Base-by-base conservation (phyloP, 2,888 invertebrate genomes). In the Scaeva pyrastri region DNA sequence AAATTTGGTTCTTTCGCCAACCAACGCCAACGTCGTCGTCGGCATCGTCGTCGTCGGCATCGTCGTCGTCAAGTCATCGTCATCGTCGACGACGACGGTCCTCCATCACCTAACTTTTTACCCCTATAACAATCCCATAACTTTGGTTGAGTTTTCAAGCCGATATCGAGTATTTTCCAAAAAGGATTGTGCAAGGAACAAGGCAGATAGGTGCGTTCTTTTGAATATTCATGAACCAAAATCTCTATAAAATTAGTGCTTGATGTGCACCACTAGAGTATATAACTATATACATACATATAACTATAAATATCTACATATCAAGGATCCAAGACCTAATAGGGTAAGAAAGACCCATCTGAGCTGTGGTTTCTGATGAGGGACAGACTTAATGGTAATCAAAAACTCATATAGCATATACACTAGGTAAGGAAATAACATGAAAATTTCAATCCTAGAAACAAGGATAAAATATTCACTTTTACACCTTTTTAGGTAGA, bases 161-260 rank as follows among this genome's bases (percentile, higher is more conserved):
- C 77, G 71, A 86, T 86, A 86, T 82, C 82, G 86, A 86, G 71
- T 71, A 71, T 82, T 82, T 86, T 50, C 66, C 45, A 45, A 23
- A 77, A 81, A 77, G 77, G 77, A 81, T 77, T 77, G 73, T 48
- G 21, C 81, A 77, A 81, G 70, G 68, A 77, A 64, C 45, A 77
- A 66, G 45, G 16, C 3, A 70, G 56, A 70, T 73, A 74, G 82
- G 86, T 82, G 81, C 77, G 77, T 81, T 82, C 86, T 52, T 82
- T 70, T 82, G 86, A 86, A 86, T 86, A 86, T 86, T 86, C 86
- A 86, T 86, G 82, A 82, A 66, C 77, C 21, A 39, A 78, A 77
- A 86, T 86, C 82, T 86, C 77, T 86, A 86, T 82, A 82, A 60
- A 60, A 82, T 82, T 86, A 86, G 86, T 82, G 82, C 58, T 48